phyloP scores from a whole-genome alignment of 2,113 vertebrate genomes.

The Eublepharis macularius region DNA sequence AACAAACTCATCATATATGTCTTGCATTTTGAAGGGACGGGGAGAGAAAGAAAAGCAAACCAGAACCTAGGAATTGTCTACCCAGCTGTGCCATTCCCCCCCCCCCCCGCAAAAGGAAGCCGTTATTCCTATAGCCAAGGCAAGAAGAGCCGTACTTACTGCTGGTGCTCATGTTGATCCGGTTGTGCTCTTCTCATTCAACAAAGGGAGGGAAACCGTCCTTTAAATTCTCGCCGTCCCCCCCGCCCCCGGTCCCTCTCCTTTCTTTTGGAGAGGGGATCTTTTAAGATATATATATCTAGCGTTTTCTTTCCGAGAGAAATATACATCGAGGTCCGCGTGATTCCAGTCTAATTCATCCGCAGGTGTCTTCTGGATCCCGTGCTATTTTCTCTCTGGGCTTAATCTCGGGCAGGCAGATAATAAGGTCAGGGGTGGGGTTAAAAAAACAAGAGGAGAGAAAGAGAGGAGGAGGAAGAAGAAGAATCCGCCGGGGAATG shows the following conservation, averaged over 20 bases:
- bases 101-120: slow-evolving; percentile 29
- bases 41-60: not conserved
- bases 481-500: not conserved
- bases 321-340: not conserved
- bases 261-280: not conserved
- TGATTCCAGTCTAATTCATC: slow-evolving; percentile 39
- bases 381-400: not conserved
- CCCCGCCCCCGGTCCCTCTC: not conserved
- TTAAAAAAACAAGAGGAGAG: not conserved
- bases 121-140: slow-evolving; percentile 54
- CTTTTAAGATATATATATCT: too few relatives aligned
- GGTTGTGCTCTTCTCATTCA: slow-evolving; percentile 70
- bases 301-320: not conserved
- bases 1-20: not conserved
- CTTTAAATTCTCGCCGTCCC: slow-evolving; percentile 49
- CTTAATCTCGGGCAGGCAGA: slow-evolving; percentile 18
- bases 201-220: slow-evolving; percentile 63
- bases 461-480: not conserved
- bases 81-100: slow-evolving; percentile 47
- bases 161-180: slow-evolving; percentile 79
- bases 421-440: slow-evolving; percentile 53
- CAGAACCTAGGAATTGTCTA: slow-evolving; percentile 29
- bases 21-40: not conserved
- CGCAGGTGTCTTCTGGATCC: slow-evolving; percentile 19
- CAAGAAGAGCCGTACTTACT: slow-evolving; percentile 73